Percentiles rank a stretch among this genome's conserved stretches.
Evolutionary conservation across 2,113 vertebrate genomes (phyloP).

Genomic region (Burhinus oedicnemus): DNA sequence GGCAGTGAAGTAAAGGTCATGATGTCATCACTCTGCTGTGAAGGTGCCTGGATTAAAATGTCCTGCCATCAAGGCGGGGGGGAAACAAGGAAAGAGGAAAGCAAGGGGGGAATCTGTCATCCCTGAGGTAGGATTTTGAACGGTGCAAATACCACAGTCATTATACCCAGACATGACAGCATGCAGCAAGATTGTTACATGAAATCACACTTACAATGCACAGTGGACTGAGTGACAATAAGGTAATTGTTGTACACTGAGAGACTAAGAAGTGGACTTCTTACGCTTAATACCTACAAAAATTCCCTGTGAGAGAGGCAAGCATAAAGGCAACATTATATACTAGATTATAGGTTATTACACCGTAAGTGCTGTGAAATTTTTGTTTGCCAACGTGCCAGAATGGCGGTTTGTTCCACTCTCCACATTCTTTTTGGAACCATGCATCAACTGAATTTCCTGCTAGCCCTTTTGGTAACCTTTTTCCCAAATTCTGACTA

Average conservation of each 20-base stretch:
- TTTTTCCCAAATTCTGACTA: background rate
- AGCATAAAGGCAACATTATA: conserved; percentile 70
- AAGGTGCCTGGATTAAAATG: conserved; percentile 40
- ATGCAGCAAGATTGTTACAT: conserved; percentile 10
- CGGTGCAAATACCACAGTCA: background rate
- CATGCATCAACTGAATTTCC: background rate
- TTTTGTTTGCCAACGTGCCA: background rate
- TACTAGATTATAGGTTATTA: background rate
- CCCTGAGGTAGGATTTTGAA: conserved; percentile 27
- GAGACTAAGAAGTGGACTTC: conserved; percentile 17
- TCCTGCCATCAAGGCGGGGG: background rate
- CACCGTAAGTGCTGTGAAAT: background rate
- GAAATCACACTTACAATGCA: conserved; percentile 16
- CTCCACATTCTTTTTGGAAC: background rate
- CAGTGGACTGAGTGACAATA: background rate
- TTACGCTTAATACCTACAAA: background rate
- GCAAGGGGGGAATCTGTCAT: background rate
- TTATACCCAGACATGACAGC: conserved; percentile 45
- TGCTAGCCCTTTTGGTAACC: background rate
- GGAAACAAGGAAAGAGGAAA: background rate
- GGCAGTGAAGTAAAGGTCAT: background rate
- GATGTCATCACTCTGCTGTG: conserved; percentile 52
- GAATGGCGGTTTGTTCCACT: background rate
- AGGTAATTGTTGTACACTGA: conserved; percentile 5
- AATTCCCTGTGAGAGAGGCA: background rate